A percentile compares a stretch with the other conserved stretches of the same genome.
These are phyloP conservation scores for Diacarnus erythraeanus DNA, from an alignment of 37 sponge, comb jelly and placozoan genomes.

Conservation along the genomic window DNA sequence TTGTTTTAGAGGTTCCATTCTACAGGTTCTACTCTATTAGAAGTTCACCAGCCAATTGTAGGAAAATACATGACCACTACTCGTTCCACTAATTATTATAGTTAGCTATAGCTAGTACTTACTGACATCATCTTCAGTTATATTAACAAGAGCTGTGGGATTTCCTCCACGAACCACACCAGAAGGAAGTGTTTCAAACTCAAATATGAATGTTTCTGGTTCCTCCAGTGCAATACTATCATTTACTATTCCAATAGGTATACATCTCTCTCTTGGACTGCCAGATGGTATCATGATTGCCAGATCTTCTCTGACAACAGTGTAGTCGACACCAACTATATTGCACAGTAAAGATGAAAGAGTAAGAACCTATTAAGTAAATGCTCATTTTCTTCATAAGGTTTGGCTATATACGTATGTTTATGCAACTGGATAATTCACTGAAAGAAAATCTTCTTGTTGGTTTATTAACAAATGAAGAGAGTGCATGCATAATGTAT, in stretches of 20 bases:
- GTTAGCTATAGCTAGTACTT: too few species aligned
- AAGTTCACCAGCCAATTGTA: too few species aligned
- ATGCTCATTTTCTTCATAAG: too few species aligned
- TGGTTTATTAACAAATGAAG: too few species aligned
- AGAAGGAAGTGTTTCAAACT: neutral
- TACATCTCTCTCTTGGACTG: neutral
- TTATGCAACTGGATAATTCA: too few species aligned
- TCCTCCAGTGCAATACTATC: constrained; percentile 21
- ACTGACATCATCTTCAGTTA: constrained; percentile 34
- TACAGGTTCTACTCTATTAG: too few species aligned
- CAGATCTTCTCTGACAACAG: neutral
- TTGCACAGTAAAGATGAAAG: neutral
- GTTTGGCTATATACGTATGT: too few species aligned
- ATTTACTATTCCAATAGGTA: neutral
- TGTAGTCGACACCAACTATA: neutral
- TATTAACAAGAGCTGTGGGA: constrained; percentile 9
- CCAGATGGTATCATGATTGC: neutral
- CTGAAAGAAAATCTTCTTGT: too few species aligned
- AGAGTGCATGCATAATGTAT: too few species aligned
- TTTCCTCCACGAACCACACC: constrained; percentile 5
- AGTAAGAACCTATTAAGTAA: neutral
- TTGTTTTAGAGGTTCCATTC: too few species aligned
- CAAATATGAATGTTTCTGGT: constrained; percentile 10
- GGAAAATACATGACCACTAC: too few species aligned
- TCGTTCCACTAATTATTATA: too few species aligned